Evolutionary conservation across 2,113 vertebrate genomes (phyloP).

Genomic region (Piaya cayana): DNA sequence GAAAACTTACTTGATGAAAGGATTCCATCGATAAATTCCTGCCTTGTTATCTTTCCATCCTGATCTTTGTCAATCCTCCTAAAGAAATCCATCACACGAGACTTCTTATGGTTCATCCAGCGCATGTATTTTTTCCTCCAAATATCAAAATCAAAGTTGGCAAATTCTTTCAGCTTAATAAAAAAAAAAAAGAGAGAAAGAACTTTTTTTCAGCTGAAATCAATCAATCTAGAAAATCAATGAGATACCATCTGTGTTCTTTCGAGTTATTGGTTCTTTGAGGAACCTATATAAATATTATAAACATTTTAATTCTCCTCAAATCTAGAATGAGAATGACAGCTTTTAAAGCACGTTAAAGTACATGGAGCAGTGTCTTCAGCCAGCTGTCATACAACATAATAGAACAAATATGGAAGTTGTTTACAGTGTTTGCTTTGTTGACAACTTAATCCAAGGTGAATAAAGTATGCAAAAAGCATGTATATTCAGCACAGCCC

Average conservation of each 20-base stretch:
- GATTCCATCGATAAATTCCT: conserved; percentile 98
- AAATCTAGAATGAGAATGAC: not conserved
- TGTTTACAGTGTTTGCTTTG: not conserved
- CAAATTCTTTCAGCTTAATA: conserved; percentile 91
- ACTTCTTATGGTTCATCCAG: conserved; percentile 99
- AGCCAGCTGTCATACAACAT: not conserved
- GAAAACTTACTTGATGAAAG: conserved; percentile 93
- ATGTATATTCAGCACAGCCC: not conserved
- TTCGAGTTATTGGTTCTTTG: not conserved
- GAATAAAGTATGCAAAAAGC: not conserved
- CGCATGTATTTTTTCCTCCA: conserved; percentile 99
- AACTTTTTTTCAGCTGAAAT: not conserved
- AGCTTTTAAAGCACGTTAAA: not conserved
- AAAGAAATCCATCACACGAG: conserved; percentile 98
- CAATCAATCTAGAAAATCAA: not conserved
- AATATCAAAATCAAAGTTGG: conserved; percentile 98
- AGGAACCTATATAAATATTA: not conserved
- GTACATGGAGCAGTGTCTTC: not conserved
- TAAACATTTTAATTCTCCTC: not conserved
- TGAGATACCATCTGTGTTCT: not conserved
- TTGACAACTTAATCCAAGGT: not conserved
- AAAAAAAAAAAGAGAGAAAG: not conserved
- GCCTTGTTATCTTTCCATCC: conserved; percentile 96
- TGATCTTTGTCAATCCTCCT: conserved; percentile 98
- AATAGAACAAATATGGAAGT: not conserved